Evolutionary conservation across 2,113 vertebrate genomes (phyloP), one percentile per base, ranked within the genome.

Genomic region (Hemiprocne comata): DNA sequence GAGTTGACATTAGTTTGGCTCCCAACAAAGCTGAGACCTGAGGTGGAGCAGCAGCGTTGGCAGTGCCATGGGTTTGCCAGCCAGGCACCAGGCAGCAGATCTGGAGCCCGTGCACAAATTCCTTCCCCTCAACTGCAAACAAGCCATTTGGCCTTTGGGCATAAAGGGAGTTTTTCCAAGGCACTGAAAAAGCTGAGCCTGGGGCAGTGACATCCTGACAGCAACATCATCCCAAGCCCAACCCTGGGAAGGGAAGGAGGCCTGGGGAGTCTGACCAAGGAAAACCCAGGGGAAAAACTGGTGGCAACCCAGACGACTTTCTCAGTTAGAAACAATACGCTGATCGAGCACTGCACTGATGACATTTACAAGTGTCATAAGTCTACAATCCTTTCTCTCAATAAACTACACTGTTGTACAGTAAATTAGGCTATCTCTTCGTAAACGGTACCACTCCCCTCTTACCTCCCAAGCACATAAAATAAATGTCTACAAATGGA

Each of bases 1-100:
- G 25, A 67, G 42, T 54, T 71, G 40, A 40, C n/a, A n/a, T 31
- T 36, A 42, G 20, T 10, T 21, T 54, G 60, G 85, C 33, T 48
- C 24, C 21, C 61, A 66, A 57, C 46, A 82, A 25, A 54, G 42
- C 8, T 1, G 20, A 76, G 29, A n/a, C 40, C 17, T 6, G 1
- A 40, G 1, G 24, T 17, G 1, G 2, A 62, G 26, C 17, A n/a
- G 2, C 29, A 70, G 40, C 10, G 1, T 3, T 20, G 0, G 2
- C 62, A 40, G 53, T 3, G 24, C 25, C 16, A 54, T 15, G 0
- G 1, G 13, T 36, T 40, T 3, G 24, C n/a, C 23, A 20, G 42
- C 46, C 46, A 9, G 19, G 46, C 8, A 21, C 18, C 48, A 48
- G 48, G 48, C 20, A 48, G 5, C 6, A 0, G 2, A 9, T 5